phyloP scores from a whole-genome alignment of 2,888 invertebrate species.

The Hymenopus coronatus region DNA sequence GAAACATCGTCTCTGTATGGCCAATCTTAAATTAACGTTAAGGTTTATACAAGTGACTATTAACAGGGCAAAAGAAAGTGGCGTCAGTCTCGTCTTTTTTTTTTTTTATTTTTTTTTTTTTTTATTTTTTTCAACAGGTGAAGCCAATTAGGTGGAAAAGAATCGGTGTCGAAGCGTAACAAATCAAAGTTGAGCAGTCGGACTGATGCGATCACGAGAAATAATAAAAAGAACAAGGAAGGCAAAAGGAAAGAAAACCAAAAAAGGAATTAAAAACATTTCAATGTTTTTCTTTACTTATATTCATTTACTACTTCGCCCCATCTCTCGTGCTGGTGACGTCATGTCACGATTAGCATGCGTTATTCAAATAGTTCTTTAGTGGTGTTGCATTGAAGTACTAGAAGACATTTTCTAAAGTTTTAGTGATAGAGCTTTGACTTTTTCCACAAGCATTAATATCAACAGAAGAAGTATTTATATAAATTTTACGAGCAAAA shows the following conservation, averaged over 20 bases:
- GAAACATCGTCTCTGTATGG: background rate
- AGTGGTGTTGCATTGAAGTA: too few species aligned
- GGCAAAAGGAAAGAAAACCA: background rate
- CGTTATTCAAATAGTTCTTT: background rate
- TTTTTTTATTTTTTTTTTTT: background rate
- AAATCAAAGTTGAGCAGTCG: background rate
- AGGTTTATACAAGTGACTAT: background rate
- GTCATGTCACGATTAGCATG: background rate
- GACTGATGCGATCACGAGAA: background rate
- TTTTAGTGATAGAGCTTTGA: too few species aligned
- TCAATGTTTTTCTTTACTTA: background rate
- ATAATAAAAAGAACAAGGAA: background rate
- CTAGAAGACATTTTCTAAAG: too few species aligned
- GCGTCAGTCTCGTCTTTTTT: background rate
- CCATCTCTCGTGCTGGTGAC: background rate
- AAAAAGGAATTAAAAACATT: background rate
- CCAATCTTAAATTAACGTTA: background rate
- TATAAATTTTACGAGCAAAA: too few species aligned
- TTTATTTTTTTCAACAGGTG: constrained; percentile 18
- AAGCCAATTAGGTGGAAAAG: constrained; percentile 30
- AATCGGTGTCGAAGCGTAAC: constrained; percentile 27
- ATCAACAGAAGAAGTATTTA: too few species aligned
- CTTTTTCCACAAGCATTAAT: too few species aligned
- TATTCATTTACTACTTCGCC: background rate
- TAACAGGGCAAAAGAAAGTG: background rate